Conservation (phyloP, 2,888 invertebrate genomes). For the Yponomeuta plumbellus region DNA sequence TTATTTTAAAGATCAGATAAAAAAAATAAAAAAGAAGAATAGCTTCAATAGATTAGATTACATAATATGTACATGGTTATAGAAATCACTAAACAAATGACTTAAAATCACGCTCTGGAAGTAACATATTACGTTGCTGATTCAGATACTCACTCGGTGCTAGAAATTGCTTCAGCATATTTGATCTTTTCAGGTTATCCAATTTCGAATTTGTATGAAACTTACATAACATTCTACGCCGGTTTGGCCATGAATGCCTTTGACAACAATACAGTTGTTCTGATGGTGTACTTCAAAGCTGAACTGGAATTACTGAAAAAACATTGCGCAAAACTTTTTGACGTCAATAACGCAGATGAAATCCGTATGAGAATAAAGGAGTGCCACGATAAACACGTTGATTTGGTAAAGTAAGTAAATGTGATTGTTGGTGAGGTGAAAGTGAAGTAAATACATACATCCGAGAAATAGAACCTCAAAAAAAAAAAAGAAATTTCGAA, state of each 20-base stretch:
- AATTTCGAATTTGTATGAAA: background rate
- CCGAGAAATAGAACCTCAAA: no score
- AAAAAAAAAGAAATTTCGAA: no score
- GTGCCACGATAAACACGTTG: background rate
- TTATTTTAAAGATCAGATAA: background rate
- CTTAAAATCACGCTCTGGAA: no score
- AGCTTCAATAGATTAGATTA: no score
- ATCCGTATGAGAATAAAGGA: background rate
- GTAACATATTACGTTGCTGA: no score
- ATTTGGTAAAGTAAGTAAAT: constrained; percentile 2
- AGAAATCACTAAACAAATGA: no score
- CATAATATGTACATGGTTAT: no score
- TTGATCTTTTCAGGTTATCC: background rate
- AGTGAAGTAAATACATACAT: no score
- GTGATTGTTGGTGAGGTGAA: no score
- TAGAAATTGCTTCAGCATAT: no score
- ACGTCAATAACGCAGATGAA: background rate
- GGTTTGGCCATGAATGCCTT: background rate
- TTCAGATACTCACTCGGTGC: no score
- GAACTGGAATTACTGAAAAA: constrained; percentile 10
- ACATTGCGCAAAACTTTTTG: background rate
- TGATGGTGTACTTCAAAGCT: constrained; percentile 9
- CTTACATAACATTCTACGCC: background rate
- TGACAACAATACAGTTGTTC: constrained; percentile 1
- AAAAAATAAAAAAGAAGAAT: no score